These are phyloP conservation scores for Hydrozoanthus tunicans DNA, from an alignment of 64 coral and sea anemone genomes.

Conservation along the genomic window DNA sequence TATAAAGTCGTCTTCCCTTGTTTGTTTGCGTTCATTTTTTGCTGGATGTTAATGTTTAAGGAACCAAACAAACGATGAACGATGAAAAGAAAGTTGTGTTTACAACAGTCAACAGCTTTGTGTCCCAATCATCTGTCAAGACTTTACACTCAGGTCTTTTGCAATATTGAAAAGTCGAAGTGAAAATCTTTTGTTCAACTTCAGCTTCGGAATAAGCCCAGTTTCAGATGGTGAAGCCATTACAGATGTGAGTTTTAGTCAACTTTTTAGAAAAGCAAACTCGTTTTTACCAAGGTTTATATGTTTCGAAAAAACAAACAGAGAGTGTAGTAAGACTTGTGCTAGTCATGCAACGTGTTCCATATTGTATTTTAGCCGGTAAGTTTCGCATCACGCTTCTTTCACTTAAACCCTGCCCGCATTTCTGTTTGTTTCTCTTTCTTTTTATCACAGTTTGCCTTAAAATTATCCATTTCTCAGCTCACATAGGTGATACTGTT, in stretches of 20 bases:
- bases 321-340: background rate
- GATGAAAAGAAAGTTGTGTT: conserved; percentile 40
- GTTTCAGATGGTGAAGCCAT: background rate
- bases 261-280: background rate
- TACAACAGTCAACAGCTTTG: conserved; percentile 43
- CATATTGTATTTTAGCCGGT: background rate
- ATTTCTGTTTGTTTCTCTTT: background rate
- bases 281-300: background rate
- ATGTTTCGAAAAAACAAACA: conserved; percentile 10
- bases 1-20: background rate
- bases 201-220: background rate
- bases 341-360: conserved; percentile 35
- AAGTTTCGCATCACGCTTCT: conserved; percentile 3
- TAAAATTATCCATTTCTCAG: background rate
- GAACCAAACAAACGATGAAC: background rate
- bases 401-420: too few relatives aligned
- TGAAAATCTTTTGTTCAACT: background rate
- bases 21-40: background rate
- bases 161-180: conserved; percentile 13
- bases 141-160: background rate
- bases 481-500: background rate
- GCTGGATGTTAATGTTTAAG: background rate
- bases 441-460: background rate
- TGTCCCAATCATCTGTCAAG: conserved; percentile 49
- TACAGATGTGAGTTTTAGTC: background rate